Percentiles rank a stretch among this genome's conserved stretches.
phyloP scores from a whole-genome alignment of 2,888 invertebrate genomes.

The Mesorhabditis belari region DNA sequence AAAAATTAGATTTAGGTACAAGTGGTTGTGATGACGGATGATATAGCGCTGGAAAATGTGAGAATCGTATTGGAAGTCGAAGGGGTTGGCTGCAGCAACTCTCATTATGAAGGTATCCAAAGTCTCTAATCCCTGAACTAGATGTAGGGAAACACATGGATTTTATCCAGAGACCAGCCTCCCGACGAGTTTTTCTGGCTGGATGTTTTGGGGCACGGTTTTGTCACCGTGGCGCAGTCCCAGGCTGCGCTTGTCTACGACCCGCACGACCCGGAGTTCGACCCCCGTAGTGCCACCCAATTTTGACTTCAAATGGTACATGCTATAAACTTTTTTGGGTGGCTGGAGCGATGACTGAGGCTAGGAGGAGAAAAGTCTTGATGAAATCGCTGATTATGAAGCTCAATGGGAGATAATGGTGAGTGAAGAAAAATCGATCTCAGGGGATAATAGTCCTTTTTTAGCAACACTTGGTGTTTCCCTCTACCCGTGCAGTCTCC shows the following conservation, averaged over 20 bases:
- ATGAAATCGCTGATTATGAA: conserved; percentile 58
- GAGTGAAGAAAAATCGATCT: conserved; percentile 8
- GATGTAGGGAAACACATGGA: not conserved
- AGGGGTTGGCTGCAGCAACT: conserved; percentile 62
- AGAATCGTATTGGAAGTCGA: conserved; percentile 62
- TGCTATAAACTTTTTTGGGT: conserved; percentile 59
- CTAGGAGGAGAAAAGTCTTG: conserved; percentile 61
- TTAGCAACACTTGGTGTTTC: conserved; percentile 69
- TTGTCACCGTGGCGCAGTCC: too few relatives aligned
- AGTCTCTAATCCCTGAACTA: not conserved
- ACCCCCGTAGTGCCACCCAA: too few relatives aligned
- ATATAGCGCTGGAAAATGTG: conserved; percentile 62
- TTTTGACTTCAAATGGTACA: too few relatives aligned
- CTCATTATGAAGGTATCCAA: conserved; percentile 57
- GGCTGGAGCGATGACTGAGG: conserved; percentile 70
- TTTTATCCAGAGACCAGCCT: too few relatives aligned
- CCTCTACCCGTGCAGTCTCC: conserved; percentile 66
- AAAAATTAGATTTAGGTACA: conserved; percentile 33
- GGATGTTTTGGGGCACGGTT: too few relatives aligned
- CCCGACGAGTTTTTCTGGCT: too few relatives aligned
- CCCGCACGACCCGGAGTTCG: too few relatives aligned
- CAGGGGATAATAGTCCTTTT: not conserved
- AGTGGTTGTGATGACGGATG: conserved; percentile 66
- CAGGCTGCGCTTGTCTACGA: too few relatives aligned
- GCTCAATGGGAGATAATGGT: conserved; percentile 53